These are phyloP conservation scores for Hiodon alosoides DNA, from an alignment of 2,113 vertebrate genomes.

Conservation along the genomic window DNA sequence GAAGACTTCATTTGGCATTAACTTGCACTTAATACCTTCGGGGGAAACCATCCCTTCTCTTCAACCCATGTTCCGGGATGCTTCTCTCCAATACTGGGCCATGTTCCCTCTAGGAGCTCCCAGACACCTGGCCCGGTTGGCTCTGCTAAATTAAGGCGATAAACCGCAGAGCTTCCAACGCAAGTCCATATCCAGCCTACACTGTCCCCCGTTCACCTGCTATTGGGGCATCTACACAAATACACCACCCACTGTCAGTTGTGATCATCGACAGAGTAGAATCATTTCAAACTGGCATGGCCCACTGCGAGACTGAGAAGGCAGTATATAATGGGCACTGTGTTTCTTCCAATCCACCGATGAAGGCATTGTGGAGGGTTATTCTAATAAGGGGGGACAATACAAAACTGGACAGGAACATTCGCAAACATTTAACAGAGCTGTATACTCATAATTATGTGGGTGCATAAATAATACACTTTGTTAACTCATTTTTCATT, in stretches of 20 bases:
- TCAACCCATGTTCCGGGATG: not conserved
- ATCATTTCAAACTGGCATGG: not conserved
- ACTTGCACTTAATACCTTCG: no score
- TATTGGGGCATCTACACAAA: no score
- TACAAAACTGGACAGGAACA: not conserved
- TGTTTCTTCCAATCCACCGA: not conserved
- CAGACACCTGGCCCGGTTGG: conserved; percentile 21
- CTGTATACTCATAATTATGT: not conserved
- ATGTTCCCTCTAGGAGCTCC: not conserved
- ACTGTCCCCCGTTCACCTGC: not conserved
- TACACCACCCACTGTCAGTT: no score
- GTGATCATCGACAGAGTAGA: no score
- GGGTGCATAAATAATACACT: not conserved
- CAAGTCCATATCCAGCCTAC: not conserved
- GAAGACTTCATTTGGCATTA: conserved; percentile 11
- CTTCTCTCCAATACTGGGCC: not conserved
- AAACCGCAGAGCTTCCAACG: conserved; percentile 44
- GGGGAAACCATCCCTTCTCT: no score
- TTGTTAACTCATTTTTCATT: not conserved
- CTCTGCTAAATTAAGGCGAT: conserved; percentile 62
- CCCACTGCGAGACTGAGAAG: conserved; percentile 4
- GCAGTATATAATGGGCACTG: not conserved
- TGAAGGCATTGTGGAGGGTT: not conserved
- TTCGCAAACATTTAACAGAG: not conserved
- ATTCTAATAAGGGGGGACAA: not conserved